These are phyloP conservation scores for Acanthosepion esculentum DNA, from an alignment of 2,888 invertebrate genomes.

Conservation along the genomic window DNA sequence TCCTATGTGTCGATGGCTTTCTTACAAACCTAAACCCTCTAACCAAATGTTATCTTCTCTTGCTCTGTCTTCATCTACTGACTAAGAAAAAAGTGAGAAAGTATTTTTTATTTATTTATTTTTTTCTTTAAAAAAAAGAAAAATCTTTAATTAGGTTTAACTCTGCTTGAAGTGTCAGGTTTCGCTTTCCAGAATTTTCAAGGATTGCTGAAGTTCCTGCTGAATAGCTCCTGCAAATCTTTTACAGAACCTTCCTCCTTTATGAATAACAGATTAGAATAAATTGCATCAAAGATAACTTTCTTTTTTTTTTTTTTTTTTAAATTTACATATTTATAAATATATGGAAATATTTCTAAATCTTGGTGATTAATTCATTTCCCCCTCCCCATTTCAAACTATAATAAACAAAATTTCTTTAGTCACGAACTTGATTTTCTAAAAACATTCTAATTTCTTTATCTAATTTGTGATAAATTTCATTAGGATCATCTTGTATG, in stretches of 20 bases:
- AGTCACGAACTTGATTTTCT: not conserved
- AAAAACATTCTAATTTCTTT: not conserved
- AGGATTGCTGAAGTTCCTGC: slow-evolving; percentile 6
- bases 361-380: not conserved
- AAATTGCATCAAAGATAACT: not conserved
- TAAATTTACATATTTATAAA: no score
- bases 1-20: slow-evolving; percentile 78
- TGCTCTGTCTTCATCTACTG: not conserved
- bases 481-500: not conserved
- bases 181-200: not conserved
- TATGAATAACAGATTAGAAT: slow-evolving; percentile 21
- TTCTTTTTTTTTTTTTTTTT: not conserved
- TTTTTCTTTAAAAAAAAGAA: not conserved
- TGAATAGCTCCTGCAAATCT: not conserved
- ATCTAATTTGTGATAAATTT: not conserved
- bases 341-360: not conserved
- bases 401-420: not conserved
- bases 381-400: not conserved
- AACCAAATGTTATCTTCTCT: slow-evolving; percentile 52
- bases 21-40: slow-evolving; percentile 72
- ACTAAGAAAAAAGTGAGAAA: slow-evolving; percentile 11
- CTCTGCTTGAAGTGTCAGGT: slow-evolving; percentile 33
- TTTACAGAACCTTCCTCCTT: not conserved
- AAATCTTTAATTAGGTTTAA: not conserved
- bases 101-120: not conserved